A percentile compares a stretch with the other conserved stretches of the same genome.
Evolutionary conservation across 2,888 invertebrate genomes (phyloP).

Genomic region (Molanna angustata): DNA sequence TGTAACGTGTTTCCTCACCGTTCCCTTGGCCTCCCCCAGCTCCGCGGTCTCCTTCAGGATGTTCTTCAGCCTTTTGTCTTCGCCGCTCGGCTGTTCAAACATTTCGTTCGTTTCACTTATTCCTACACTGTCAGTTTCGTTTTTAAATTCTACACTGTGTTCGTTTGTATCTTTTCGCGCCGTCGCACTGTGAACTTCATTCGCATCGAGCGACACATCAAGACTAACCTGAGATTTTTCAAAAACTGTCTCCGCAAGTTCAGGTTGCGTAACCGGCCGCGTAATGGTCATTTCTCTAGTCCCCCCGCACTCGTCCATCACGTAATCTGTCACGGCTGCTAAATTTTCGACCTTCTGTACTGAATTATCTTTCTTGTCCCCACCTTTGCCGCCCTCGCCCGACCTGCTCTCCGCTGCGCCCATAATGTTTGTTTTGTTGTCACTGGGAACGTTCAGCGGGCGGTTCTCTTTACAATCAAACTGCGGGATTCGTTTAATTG

Average conservation of each 20-base stretch:
- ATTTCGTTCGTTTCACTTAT: neutral
- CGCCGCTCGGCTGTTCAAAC: neutral
- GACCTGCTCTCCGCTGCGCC: constrained; percentile 29
- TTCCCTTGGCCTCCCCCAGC: constrained; percentile 12
- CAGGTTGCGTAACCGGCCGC: constrained; percentile 10
- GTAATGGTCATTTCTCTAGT: constrained; percentile 8
- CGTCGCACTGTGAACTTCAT: neutral
- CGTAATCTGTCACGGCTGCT: constrained; percentile 15
- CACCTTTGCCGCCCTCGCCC: constrained; percentile 10
- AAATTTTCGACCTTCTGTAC: constrained; percentile 16
- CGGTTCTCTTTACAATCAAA: neutral
- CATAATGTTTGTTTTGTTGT: constrained; percentile 13
- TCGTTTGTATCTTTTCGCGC: too few species aligned
- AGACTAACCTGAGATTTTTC: constrained; percentile 1
- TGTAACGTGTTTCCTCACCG: constrained; percentile 49
- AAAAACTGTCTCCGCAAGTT: constrained; percentile 15
- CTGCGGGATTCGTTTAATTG: too few species aligned
- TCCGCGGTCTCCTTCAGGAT: constrained; percentile 22
- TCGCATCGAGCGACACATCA: constrained; percentile 5
- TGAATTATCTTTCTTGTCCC: constrained; percentile 9
- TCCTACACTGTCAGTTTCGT: constrained; percentile 2
- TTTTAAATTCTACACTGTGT: neutral
- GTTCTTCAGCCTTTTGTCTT: constrained; percentile 23
- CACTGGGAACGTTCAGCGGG: neutral
- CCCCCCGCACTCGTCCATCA: constrained; percentile 7